Evolutionary conservation across 2,888 invertebrate genomes (phyloP).

Genomic region (Petrolisthes cinctipes): DNA sequence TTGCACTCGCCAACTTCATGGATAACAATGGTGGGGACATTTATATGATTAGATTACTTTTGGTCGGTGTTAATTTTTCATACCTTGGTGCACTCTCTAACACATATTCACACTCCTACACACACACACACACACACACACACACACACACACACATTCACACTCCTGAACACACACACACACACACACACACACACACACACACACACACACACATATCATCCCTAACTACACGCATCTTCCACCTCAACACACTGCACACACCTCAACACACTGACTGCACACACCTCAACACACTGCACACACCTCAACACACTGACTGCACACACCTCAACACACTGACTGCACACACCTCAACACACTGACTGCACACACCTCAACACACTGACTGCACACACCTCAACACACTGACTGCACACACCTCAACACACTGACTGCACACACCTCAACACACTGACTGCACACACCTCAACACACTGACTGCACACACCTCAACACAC

Average conservation of each 20-base stretch:
- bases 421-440: not conserved
- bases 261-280: not conserved
- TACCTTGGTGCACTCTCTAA: too few species aligned
- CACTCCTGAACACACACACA: not conserved
- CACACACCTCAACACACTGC: not conserved
- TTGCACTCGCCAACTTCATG: slow-evolving; percentile 36
- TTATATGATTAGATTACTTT: too few species aligned
- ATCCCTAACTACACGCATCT: not conserved
- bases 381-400: not conserved
- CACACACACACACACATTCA: not conserved
- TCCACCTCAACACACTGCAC: not conserved
- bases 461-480: not conserved
- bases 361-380: not conserved
- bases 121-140: not conserved
- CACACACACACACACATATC: not conserved
- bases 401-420: not conserved
- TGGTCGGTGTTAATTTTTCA: too few species aligned
- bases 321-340: not conserved
- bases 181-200: not conserved
- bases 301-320: not conserved
- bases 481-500: not conserved
- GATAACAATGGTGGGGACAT: slow-evolving; percentile 30
- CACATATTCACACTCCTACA: too few species aligned
- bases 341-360: not conserved
- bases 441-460: not conserved